Evolutionary conservation across 2,113 vertebrate genomes (phyloP), one percentile per base, ranked within the genome.

Genomic region (Triplophysa tibetana): DNA sequence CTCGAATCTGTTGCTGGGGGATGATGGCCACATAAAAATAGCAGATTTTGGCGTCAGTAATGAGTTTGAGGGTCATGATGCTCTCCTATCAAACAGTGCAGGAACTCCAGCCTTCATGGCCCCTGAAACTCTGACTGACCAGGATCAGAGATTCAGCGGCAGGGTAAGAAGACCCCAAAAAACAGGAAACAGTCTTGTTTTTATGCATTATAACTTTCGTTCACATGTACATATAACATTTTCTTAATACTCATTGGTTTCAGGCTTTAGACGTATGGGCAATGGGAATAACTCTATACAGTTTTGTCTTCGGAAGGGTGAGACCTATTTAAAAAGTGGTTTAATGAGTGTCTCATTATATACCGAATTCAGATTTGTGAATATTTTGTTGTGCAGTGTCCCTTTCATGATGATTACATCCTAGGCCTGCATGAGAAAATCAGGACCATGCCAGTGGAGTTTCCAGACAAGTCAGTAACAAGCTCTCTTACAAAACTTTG

Each of bases 81-180:
- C 96, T 19, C 90, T 94, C 70, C 93, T 99, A 23, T 97, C 94
- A 68, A 94, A 94, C 88, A 96, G 95, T 0, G 97, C 94, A 0
- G 97, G 97, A 75, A 99, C 97, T 0, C 97, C 97, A 1, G 96
- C 97, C 19, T 99, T 99, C 92, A 98, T 97, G 96, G 97, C 97
- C 33, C 97, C 97, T 0, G 97, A 99, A 85, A 96, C 92, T 23
- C 94, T 99, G 87, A 93, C 89, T 0, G 95, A 96, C 14, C 88
- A 94, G 0, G 93, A 95, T 84, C 94, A 93, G 82, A 93, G 93
- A 76, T 99, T 99, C 91, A 97, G 94, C 41, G 97, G 97, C 17
- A 99, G 98, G 94, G 97, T 98, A 62, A 75, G 85, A 65, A 0
- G 0, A 13, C 7, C 1, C 1, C 38, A 16, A 7, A 58, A 21